These are phyloP conservation scores for Nesometra sesokonis DNA, from an alignment of 35 echinoderm and acorn worm genomes.

Conservation along the genomic window DNA sequence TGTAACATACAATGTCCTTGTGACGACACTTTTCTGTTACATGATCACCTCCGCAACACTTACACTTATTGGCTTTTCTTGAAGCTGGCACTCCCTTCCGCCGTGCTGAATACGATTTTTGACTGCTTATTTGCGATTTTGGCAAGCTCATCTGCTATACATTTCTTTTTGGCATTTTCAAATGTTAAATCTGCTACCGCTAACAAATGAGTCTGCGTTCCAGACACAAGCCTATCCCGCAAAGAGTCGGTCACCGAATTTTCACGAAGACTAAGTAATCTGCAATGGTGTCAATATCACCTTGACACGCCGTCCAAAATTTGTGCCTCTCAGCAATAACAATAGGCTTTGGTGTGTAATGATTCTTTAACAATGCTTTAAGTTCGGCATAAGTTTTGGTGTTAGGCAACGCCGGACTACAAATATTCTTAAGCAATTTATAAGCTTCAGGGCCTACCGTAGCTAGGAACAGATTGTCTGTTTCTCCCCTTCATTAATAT, in stretches of 20 bases:
- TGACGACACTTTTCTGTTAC: not conserved
- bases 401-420: conserved; percentile 1
- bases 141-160: conserved; percentile 26
- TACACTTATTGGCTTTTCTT: not conserved
- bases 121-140: not conserved
- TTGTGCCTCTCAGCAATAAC: conserved; percentile 18
- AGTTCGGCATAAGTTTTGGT: conserved; percentile 6
- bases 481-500: too few relatives aligned
- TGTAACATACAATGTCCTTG: not conserved
- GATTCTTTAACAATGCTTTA: conserved; percentile 6
- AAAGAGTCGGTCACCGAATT: not conserved
- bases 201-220: conserved; percentile 15
- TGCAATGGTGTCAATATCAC: not conserved
- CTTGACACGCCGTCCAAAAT: conserved; percentile 7
- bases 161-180: too few relatives aligned
- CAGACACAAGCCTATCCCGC: conserved; percentile 9
- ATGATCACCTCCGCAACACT: not conserved
- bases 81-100: not conserved
- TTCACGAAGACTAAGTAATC: conserved; percentile 6
- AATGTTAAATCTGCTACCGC: conserved; percentile 10
- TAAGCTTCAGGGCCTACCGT: too few relatives aligned
- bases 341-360: conserved; percentile 9
- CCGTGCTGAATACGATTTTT: not conserved
- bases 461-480: too few relatives aligned
- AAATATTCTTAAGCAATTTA: too few relatives aligned